Percentiles rank a stretch among this genome's conserved stretches.
Evolutionary conservation across 2,113 vertebrate genomes (phyloP).

Genomic region (Baryphthengus martii): DNA sequence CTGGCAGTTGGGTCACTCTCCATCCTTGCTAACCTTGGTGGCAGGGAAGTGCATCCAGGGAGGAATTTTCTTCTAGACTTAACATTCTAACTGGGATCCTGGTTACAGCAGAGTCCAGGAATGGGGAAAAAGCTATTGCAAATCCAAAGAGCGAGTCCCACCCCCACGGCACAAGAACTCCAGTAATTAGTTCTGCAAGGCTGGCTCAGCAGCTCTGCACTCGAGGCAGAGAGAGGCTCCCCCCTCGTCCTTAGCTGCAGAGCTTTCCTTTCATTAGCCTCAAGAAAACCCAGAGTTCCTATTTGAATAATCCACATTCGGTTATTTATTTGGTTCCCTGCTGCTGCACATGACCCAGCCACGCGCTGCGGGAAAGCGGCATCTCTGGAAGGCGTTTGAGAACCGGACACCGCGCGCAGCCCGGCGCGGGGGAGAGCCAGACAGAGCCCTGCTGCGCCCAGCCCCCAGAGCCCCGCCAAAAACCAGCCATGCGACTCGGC

Average conservation of each 20-base stretch:
- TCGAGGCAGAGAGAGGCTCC: conserved; percentile 8
- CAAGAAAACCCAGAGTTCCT: conserved; percentile 45
- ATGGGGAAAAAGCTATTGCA: conserved; percentile 32
- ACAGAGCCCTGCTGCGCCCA: not conserved
- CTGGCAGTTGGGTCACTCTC: not conserved
- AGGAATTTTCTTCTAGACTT: not conserved
- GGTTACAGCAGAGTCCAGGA: conserved; percentile 15
- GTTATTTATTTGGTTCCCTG: conserved; percentile 70
- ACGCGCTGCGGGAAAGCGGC: conserved; percentile 32
- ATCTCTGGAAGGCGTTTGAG: not conserved
- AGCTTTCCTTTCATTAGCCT: conserved; percentile 69
- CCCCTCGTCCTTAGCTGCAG: conserved; percentile 6
- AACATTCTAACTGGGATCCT: conserved; percentile 24
- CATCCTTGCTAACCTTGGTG: not conserved
- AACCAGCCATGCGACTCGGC: not conserved
- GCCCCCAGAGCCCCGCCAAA: not conserved
- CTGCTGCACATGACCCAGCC: conserved; percentile 42
- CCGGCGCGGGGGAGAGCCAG: not conserved
- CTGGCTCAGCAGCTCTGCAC: conserved; percentile 30
- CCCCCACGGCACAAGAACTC: conserved; percentile 19
- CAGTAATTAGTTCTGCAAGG: conserved; percentile 66
- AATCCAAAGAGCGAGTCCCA: conserved; percentile 34
- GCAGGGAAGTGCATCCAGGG: not conserved
- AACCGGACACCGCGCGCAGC: not conserved
- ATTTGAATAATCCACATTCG: conserved; percentile 61